phyloP scores from a whole-genome alignment of 1,140 invertebrate genomes.

The Philopotamus ludificatus region DNA sequence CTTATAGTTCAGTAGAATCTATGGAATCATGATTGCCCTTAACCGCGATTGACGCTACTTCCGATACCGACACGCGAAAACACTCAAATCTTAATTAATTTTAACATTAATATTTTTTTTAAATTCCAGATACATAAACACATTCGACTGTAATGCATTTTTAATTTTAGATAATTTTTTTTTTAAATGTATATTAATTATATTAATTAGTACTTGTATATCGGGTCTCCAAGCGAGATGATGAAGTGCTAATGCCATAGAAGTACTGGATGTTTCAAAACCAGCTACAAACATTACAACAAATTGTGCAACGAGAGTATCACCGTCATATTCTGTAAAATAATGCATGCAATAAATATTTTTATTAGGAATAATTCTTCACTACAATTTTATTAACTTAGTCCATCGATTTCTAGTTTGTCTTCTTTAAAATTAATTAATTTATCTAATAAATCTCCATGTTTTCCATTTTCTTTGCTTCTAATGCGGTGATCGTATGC shows the following conservation, averaged over 20 bases:
- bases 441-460: neutral
- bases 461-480: neutral
- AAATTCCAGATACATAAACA: too few species aligned
- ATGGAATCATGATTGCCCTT: too few species aligned
- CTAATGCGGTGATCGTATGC: neutral
- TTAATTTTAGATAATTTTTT: too few species aligned
- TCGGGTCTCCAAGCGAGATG: conserved; percentile 45
- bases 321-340: conserved; percentile 35
- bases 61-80: too few species aligned
- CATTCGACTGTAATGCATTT: neutral
- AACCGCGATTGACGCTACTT: too few species aligned
- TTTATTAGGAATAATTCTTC: neutral
- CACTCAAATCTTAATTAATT: too few species aligned
- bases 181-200: too few species aligned
- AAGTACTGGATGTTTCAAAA: conserved; percentile 43
- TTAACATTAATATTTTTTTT: too few species aligned
- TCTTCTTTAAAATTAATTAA: neutral
- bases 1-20: too few species aligned
- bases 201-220: conserved; percentile 48
- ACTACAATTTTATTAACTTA: neutral
- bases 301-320: conserved; percentile 46
- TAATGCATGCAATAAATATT: neutral
- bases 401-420: neutral
- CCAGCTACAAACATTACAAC: conserved; percentile 47
- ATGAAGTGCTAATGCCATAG: conserved; percentile 43